Percentiles rank a stretch among this genome's conserved stretches.
Conservation (phyloP, 2,797 vertebrate species). For the Sebastes aleutianus region DNA sequence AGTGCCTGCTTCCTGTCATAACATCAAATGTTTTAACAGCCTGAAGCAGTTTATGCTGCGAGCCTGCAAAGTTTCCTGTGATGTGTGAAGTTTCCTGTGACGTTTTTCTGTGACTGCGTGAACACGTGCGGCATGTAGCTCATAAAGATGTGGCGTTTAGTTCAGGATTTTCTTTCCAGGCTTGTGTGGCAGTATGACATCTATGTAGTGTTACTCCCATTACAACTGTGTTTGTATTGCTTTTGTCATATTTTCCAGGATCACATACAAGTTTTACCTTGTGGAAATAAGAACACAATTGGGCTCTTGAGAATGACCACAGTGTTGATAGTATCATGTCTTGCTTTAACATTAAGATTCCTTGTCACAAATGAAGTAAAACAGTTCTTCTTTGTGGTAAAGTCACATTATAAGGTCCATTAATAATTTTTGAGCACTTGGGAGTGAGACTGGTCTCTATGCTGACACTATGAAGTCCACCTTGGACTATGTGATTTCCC, state of each 20-base stretch:
- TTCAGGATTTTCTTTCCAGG: constrained; percentile 20
- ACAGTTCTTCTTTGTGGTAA: not conserved
- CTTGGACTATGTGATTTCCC: not conserved
- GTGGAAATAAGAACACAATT: constrained; percentile 31
- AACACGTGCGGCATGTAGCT: constrained; percentile 41
- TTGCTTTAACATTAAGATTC: not conserved
- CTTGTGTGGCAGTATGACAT: constrained; percentile 32
- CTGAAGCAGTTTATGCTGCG: constrained; percentile 47
- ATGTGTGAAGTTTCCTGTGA: constrained; percentile 50
- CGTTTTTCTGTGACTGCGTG: constrained; percentile 5
- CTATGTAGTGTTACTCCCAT: constrained; percentile 4
- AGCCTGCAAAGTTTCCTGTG: constrained; percentile 47
- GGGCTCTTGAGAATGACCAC: not conserved
- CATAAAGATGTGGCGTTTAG: constrained; percentile 16
- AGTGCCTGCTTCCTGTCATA: constrained; percentile 55
- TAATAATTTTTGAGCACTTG: not conserved
- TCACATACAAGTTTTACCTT: constrained; percentile 15
- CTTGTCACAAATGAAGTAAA: constrained; percentile 22
- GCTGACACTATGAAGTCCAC: not conserved
- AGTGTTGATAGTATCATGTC: constrained; percentile 1
- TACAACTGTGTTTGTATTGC: constrained; percentile 10
- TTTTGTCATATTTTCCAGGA: constrained; percentile 51
- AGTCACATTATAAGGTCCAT: not conserved
- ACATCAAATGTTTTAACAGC: constrained; percentile 60
- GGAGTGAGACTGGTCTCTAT: not conserved